Conservation (phyloP, 2,888 invertebrate species). For the Chrysina gloriosa region DNA sequence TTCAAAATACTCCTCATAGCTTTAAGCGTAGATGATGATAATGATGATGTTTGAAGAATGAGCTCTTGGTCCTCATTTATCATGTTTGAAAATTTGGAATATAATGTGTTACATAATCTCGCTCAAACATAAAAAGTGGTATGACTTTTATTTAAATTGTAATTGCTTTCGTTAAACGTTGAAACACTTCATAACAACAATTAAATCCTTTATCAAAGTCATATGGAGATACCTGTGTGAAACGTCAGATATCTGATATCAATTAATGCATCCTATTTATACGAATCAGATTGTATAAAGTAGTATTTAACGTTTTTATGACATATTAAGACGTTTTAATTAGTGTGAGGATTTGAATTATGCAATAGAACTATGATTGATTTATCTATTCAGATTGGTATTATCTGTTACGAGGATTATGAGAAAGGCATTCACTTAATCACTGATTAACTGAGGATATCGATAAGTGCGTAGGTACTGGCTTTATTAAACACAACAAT, state of each 20-base stretch:
- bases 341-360: conserved; percentile 6
- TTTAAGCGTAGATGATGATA: too few relatives aligned
- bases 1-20: too few relatives aligned
- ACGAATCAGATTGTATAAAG: neutral
- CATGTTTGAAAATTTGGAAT: too few relatives aligned
- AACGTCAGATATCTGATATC: neutral
- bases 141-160: too few relatives aligned
- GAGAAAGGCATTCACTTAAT: conserved; percentile 13
- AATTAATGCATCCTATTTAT: neutral
- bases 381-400: conserved; percentile 4
- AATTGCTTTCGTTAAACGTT: too few relatives aligned
- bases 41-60: too few relatives aligned
- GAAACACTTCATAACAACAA: too few relatives aligned
- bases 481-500: neutral
- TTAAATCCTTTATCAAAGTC: too few relatives aligned
- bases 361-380: conserved; percentile 26
- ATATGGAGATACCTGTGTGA: too few relatives aligned
- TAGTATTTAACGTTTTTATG: conserved; percentile 15
- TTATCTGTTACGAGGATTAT: conserved; percentile 22
- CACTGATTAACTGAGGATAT: neutral
- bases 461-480: neutral
- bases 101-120: too few relatives aligned
- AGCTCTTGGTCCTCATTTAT: too few relatives aligned
- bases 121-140: too few relatives aligned
- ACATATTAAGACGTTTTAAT: conserved; percentile 4